Conservation (phyloP, 1,140 invertebrate species). For the Cotesia vestalis region DNA sequence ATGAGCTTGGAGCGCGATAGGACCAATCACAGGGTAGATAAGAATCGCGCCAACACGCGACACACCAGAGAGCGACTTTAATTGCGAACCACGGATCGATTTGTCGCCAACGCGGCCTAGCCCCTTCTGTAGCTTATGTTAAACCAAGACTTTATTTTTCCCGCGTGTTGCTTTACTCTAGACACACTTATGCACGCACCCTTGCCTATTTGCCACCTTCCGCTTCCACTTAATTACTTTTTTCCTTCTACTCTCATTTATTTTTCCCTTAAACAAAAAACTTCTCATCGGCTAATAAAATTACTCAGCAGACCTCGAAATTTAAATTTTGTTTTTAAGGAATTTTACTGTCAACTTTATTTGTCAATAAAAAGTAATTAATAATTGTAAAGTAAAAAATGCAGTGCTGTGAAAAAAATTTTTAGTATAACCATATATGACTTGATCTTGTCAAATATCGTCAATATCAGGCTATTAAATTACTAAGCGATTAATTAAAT, state of each 20-base stretch:
- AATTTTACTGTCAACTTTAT: too few relatives aligned
- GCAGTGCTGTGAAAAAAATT: too few relatives aligned
- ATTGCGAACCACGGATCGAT: constrained; percentile 61
- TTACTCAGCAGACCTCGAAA: too few relatives aligned
- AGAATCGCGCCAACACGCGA: constrained; percentile 51
- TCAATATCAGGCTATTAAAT: too few relatives aligned
- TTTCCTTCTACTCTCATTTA: constrained; percentile 17
- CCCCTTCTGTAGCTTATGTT: constrained; percentile 8
- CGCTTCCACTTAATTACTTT: constrained; percentile 18
- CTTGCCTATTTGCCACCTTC: constrained; percentile 31
- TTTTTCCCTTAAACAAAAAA: constrained; percentile 11
- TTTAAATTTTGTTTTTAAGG: too few relatives aligned
- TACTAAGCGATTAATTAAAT: too few relatives aligned
- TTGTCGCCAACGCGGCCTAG: constrained; percentile 53
- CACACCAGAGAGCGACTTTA: constrained; percentile 54
- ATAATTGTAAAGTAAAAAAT: too few relatives aligned
- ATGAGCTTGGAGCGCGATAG: constrained; percentile 32
- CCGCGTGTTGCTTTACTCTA: constrained; percentile 6
- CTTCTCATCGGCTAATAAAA: background rate
- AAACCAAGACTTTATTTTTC: constrained; percentile 30
- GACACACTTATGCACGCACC: constrained; percentile 44
- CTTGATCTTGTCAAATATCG: too few relatives aligned
- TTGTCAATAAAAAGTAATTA: too few relatives aligned
- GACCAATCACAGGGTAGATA: constrained; percentile 57
- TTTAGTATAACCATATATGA: too few relatives aligned